Conservation (phyloP, 2,797 vertebrate genomes). For the Urosaurus nigricauda region DNA sequence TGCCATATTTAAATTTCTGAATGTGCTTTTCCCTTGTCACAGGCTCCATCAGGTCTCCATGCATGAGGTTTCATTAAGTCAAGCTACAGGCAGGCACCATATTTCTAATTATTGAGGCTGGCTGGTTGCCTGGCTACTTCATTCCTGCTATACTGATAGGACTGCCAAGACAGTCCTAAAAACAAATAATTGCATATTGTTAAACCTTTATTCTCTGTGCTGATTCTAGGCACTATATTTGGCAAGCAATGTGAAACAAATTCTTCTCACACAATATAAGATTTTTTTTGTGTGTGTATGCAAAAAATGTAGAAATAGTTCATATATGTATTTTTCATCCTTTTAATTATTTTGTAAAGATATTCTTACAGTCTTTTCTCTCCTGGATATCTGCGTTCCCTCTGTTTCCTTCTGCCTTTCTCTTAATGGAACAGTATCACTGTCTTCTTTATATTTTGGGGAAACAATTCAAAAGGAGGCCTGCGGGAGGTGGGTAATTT, state of each 20-base stretch:
- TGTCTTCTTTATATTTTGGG: too few relatives aligned
- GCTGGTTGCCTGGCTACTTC: slow-evolving; percentile 69
- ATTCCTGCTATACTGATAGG: slow-evolving; percentile 50
- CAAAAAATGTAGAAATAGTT: slow-evolving; percentile 36
- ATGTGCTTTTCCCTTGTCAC: slow-evolving; percentile 49
- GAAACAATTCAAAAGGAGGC: too few relatives aligned
- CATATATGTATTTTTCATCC: slow-evolving; percentile 39
- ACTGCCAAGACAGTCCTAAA: slow-evolving; percentile 53
- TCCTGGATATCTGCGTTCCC: not conserved
- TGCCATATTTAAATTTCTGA: slow-evolving; percentile 64
- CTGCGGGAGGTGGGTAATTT: too few relatives aligned
- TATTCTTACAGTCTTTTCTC: slow-evolving; percentile 5
- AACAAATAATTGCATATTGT: slow-evolving; percentile 51
- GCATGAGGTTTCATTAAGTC: slow-evolving; percentile 61
- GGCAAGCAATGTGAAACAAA: slow-evolving; percentile 43
- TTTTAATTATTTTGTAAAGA: slow-evolving; percentile 34
- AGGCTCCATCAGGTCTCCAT: slow-evolving; percentile 36
- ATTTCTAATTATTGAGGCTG: slow-evolving; percentile 55
- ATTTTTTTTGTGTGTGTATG: not conserved
- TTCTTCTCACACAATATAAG: not conserved
- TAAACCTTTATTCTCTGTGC: slow-evolving; percentile 32
- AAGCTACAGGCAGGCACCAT: slow-evolving; percentile 53
- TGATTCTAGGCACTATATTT: slow-evolving; percentile 45
- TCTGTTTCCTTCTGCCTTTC: not conserved
- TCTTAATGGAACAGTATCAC: not conserved